Evolutionary conservation across 2,113 vertebrate species (phyloP), one percentile per base, ranked within the genome.

Genomic region (Colius striatus): DNA sequence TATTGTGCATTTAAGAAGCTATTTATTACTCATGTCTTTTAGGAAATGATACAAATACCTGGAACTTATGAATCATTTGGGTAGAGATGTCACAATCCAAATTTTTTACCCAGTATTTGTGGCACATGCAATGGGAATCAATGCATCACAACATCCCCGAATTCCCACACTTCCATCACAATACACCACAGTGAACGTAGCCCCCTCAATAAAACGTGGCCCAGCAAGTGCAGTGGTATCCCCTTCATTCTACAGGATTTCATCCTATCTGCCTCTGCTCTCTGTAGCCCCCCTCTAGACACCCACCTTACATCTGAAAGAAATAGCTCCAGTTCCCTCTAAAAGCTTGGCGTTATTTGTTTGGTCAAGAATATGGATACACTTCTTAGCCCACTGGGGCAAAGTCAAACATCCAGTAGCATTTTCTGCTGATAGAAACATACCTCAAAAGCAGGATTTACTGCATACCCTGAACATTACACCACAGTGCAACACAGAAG

Each of bases 51-150:
- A 57, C 61, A 60, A 82, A 85, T 84, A 73, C 82, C 51, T 81
- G 51, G 5, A 66, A 80, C 0, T 13, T 51, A 70, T 36, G 3
- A 91, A 96, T 62, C 30, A 50, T 51, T 87, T 73, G 43, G 6
- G 20, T 43, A 85, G 70, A 94, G 96, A 89, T 54, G 34, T 57
- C 4, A 72, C 0, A 9, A 25, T 57, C 30, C 26, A 29, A 57
- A 77, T 75, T 93, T 89, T 90, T 93, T 50, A 91, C 71, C 68
- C 34, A 60, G 47, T 78, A 91, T 90, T 95, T 25, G 29, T 61
- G 30, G 34, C n/a, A 53, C 25, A 50, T 20, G 63, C 65, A 79
- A 86, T 4, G 32, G 8, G 55, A 81, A 50, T 68, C 54, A 63
- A 68, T 50, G 7, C 30, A 61, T 47, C 50, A 43, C n/a, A 48